phyloP scores from a whole-genome alignment of 2,797 vertebrate species.

The Sternotherus odoratus region DNA sequence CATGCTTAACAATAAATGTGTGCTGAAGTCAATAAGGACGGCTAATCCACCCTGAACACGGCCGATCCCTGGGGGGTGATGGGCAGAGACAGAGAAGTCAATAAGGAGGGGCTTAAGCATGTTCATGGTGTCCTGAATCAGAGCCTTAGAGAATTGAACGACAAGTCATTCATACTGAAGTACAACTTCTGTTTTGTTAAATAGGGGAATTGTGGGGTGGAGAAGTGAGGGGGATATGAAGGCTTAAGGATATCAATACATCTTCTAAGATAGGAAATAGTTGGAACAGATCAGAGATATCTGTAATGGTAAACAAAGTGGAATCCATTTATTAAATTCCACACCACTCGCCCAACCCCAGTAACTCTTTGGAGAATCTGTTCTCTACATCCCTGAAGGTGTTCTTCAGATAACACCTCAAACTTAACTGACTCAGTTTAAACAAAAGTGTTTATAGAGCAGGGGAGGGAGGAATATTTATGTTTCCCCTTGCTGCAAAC shows the following conservation, averaged over 20 bases:
- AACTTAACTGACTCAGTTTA: neutral
- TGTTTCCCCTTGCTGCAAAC: neutral
- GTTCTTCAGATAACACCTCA: neutral
- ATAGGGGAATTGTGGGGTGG: neutral
- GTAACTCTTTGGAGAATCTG: neutral
- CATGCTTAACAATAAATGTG: neutral
- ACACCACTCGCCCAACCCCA: accelerated
- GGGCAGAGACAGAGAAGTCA: too few species aligned
- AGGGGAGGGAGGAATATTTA: neutral
- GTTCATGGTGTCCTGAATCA: neutral
- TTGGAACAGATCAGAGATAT: neutral
- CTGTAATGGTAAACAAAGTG: neutral
- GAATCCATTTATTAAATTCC: neutral
- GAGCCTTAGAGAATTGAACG: neutral
- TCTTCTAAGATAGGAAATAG: neutral
- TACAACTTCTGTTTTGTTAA: neutral
- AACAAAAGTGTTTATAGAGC: neutral
- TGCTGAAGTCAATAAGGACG: neutral
- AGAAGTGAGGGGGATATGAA: neutral
- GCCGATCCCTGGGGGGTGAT: too few species aligned
- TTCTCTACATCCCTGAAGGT: neutral
- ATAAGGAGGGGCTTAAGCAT: neutral
- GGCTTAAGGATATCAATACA: neutral
- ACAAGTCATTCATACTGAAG: neutral
- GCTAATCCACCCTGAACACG: too few species aligned